Base-by-base conservation (phyloP, 2,797 vertebrate genomes). In the Phoxinus dragarum region DNA sequence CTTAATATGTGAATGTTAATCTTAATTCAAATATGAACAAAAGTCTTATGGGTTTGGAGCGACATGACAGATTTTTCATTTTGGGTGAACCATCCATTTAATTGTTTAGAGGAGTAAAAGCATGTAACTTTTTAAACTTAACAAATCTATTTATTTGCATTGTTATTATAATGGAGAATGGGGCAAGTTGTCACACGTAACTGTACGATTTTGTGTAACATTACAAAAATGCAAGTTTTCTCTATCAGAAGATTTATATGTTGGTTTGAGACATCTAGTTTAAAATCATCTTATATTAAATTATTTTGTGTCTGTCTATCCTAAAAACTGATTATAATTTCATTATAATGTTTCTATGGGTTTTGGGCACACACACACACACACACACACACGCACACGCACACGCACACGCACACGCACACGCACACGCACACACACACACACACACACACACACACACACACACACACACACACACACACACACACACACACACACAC, bases 21-120 rank as follows among this genome's bases (percentile, higher is more conserved):
- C 47, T 47, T 47, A 12, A 27, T 85, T 81, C 59, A 56, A 72
- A 78, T 66, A 49, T 27, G n/a, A 31, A 80, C 82, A 27, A 34
- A 42, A 85, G 67, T 85, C 11, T 27, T 27, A 12, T 5, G 11
- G n/a, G 59, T 61, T 2, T 61, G n/a, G 11, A 27, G n/a, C 1
- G 21, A 56, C 52, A 21, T 21, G 19, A 21, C 21, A 54, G 2
- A 21, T 8, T 23, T 21, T 1, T 21, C 1, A 54, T 54, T 54
- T 52, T 52, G 17, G 49, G 2, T n/a, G 54, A 59, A 4, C 4
- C 3, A 11, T 59, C 23, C 23, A 59, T n/a, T 27, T 27, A 61
- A n/a, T 27, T 27, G 23, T 54, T 21, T 54, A 21, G 17, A 52
- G 49, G 49, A 52, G 49, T 19, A 10, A 42, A 42, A 42, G 42